These are phyloP conservation scores for Stenurella melanura DNA, from an alignment of 2,888 invertebrate species.

Conservation along the genomic window DNA sequence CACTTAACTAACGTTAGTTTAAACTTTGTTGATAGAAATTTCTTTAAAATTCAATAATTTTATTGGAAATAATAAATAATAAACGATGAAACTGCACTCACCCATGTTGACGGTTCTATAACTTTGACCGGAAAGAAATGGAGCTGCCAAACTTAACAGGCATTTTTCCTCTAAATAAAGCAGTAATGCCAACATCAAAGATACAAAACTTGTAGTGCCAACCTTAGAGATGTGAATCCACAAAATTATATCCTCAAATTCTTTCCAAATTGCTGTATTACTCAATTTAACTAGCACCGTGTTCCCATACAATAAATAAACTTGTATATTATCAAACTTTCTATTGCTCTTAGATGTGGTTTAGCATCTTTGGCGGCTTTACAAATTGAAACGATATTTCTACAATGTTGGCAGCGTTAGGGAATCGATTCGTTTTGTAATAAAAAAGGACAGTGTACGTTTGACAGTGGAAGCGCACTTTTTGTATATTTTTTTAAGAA, in stretches of 20 bases:
- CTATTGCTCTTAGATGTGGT: background rate
- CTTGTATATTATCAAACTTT: background rate
- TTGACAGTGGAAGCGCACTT: constrained; percentile 69
- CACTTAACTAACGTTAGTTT: constrained; percentile 8
- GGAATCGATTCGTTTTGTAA: constrained; percentile 58
- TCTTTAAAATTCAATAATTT: constrained; percentile 22
- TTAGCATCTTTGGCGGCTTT: background rate
- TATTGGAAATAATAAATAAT: constrained; percentile 52
- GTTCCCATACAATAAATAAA: background rate
- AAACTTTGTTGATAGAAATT: background rate
- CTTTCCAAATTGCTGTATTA: background rate
- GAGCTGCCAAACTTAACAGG: constrained; percentile 34
- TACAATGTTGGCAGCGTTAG: constrained; percentile 52
- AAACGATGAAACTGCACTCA: constrained; percentile 64
- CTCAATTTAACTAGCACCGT: background rate
- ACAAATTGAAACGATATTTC: background rate
- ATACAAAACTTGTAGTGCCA: background rate
- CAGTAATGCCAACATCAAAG: background rate
- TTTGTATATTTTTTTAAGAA: constrained; percentile 70
- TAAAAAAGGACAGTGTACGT: constrained; percentile 27
- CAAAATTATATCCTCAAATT: background rate
- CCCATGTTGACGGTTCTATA: constrained; percentile 70
- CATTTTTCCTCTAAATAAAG: background rate
- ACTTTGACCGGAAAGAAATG: constrained; percentile 61
- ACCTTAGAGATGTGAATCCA: too few species aligned